Conservation (phyloP, 2,113 vertebrate genomes). For the Colinus virginianus region DNA sequence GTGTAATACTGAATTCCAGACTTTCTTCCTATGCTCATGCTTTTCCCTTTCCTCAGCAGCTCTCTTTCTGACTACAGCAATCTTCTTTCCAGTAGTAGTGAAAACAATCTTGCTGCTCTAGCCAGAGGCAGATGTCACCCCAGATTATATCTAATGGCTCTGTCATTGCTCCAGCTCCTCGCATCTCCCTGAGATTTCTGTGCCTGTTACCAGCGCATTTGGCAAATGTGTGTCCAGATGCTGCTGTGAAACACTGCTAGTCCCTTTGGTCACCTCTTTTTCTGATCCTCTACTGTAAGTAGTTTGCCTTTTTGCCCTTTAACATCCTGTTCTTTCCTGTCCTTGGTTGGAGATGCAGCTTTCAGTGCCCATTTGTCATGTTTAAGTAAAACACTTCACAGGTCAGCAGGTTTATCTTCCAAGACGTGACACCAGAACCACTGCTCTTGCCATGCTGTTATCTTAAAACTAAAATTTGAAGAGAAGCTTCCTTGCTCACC, state of each 20-base stretch:
- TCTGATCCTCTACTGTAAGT: background rate
- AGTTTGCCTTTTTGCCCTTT: background rate
- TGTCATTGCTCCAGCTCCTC: background rate
- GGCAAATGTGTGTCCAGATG: background rate
- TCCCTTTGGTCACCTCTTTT: background rate
- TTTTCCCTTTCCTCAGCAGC: background rate
- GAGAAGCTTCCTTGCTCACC: background rate
- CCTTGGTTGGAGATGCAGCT: background rate
- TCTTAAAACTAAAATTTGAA: background rate
- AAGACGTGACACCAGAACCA: background rate
- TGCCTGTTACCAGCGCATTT: background rate
- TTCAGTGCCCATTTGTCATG: background rate
- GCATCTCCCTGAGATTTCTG: background rate
- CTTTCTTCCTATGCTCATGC: background rate
- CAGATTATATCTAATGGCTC: background rate
- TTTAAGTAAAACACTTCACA: background rate
- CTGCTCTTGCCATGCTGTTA: background rate
- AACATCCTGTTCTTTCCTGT: background rate
- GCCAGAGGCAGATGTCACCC: background rate
- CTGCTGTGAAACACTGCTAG: background rate
- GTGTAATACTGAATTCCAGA: background rate
- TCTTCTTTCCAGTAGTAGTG: background rate
- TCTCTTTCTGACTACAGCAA: background rate
- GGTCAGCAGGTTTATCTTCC: accelerated
- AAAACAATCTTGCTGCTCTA: background rate